Evolutionary conservation across 2,113 vertebrate species (phyloP), one percentile per base, ranked within the genome.

Genomic region (Meles meles): DNA sequence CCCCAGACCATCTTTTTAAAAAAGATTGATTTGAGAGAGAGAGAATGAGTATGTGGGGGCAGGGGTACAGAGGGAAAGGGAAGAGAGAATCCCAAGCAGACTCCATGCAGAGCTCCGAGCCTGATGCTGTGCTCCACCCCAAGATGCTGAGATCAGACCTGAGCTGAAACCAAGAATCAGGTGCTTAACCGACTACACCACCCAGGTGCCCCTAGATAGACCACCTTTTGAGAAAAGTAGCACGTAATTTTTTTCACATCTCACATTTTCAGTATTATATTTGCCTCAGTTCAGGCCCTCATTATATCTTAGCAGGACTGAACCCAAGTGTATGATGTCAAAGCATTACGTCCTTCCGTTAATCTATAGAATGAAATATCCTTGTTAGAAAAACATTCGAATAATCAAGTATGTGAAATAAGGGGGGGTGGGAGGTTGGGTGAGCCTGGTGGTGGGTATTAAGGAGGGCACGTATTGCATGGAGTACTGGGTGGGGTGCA

Each of bases 331-430:
- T 80, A 49, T 92, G 61, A 89, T 89, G 34, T 92, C 83, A 92
- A 76, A 96, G 47, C 29, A 92, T 31, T 42, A 76, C 42, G 3
- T 76, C 25, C 34, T 80, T 86, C 86, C 57, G 74, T 74, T 90
- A 90, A 86, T 55, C n/a, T n/a, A 80, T 17, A 90, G 96, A 91
- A 34, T 96, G 37, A 96, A 93, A 57, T 52, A 67, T 80, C 61
- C 42, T 88, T 90, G 17, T 93, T 85, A 7, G 49, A 6, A 23
- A 52, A 71, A 86, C 71, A 47, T 39, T 47, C 0, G 52, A 55
- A 18, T 55, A 55, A 55, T 55, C 52, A 18, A 18, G 2, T 18
- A 18, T 18, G 52, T 55, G 52, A 55, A 55, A 6, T 55, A 18
- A 6, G 52, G 52, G 17, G 52, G 17, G 17, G 17, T 18, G 17